Evolutionary conservation across 2,888 invertebrate genomes (phyloP), one percentile per base, ranked within the genome.

Genomic region (Saturnia pavonia): DNA sequence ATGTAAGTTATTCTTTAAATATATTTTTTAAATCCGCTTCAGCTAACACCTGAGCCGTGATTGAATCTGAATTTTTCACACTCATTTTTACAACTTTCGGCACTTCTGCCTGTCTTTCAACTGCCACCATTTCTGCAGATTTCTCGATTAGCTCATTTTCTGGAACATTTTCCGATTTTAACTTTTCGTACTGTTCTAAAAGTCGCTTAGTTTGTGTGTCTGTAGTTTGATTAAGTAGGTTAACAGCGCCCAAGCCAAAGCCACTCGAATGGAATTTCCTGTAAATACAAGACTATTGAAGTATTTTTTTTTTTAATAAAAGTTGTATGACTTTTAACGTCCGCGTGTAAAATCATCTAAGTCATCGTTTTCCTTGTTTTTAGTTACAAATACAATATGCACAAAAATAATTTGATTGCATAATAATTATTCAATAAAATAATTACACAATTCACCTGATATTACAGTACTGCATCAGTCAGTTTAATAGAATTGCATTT

Each of bases 181-280:
- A 80, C 73, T 94, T 92, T 63, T 95, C 89, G 78, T 96, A 96
- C 73, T 95, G 94, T 54, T 94, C 88, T 19, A 97, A 89, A 77
- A 96, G 95, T 76, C 90, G 93, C 80, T 95, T 96, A 0, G 94
- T 94, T 75, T 94, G 92, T 45, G 94, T 95, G 82, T 86, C 94
- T n/a, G 90, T 86, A 76, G 86, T 83, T n/a, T 84, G 86, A 77
- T 92, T 95, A 0, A 90, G 84, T 80, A 97, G 87, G 78, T 95
- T 95, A 1, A 95, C 85, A 3, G 93, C 88, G 60, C 95, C 95
- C 68, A 94, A 82, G 42, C 95, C 94, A 75, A 94, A 95, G 27
- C 95, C 92, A 67, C 94, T 89, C 72, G 95, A 94, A 75, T 97
- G 96, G 78, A 96, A 96, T 87, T 95, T 95, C 25, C 97, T 97